Evolutionary conservation across 2,797 vertebrate species (phyloP).

Genomic region (Sebastes glaucus): DNA sequence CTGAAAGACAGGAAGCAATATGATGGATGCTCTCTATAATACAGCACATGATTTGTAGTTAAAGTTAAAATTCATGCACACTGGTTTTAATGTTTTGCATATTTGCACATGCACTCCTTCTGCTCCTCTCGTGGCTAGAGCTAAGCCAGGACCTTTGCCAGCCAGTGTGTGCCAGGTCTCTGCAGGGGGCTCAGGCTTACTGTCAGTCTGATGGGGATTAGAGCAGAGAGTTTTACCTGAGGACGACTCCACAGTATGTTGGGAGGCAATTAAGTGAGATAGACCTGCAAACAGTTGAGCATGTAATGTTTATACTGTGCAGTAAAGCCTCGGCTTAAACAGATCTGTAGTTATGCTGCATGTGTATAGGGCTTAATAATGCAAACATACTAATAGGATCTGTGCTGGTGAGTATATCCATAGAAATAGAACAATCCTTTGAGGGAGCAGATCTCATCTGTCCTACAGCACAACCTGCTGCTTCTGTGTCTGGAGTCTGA

Average conservation of each 20-base stretch:
- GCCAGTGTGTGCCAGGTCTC: constrained; percentile 49
- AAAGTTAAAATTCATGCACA: neutral
- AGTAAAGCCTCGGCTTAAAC: neutral
- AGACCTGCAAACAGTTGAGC: constrained; percentile 27
- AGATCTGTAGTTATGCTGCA: constrained; percentile 21
- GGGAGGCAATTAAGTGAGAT: constrained; percentile 34
- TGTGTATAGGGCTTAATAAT: constrained; percentile 33
- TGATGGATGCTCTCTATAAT: constrained; percentile 2
- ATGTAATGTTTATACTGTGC: neutral
- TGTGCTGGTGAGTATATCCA: constrained; percentile 46
- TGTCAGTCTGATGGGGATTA: constrained; percentile 54
- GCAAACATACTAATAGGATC: constrained; percentile 70
- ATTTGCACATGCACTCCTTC: neutral
- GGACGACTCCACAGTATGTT: constrained; percentile 27
- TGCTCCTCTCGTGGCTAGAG: constrained; percentile 25
- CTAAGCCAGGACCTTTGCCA: constrained; percentile 15
- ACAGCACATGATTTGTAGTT: neutral
- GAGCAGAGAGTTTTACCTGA: constrained; percentile 45
- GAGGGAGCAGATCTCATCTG: constrained; percentile 3
- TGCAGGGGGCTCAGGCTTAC: constrained; percentile 56
- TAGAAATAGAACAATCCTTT: constrained; percentile 65
- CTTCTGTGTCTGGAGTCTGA: constrained; percentile 22
- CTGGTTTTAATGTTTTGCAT: neutral
- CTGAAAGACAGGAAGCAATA: neutral
- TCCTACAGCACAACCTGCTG: constrained; percentile 19